Base-by-base conservation (phyloP, 2,888 invertebrate genomes). In the Hartigia nigra region DNA sequence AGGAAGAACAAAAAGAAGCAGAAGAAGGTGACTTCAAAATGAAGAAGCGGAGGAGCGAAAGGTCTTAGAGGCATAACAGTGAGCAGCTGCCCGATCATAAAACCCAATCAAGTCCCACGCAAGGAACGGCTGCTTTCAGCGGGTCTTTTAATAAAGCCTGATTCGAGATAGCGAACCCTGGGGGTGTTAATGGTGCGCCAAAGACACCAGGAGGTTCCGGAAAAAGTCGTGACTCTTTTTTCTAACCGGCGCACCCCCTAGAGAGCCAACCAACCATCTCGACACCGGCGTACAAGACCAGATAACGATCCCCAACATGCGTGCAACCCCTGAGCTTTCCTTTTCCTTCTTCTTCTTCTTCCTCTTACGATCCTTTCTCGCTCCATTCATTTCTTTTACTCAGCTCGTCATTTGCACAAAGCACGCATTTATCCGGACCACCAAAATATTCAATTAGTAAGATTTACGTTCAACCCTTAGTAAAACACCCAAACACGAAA, bases 271-370 rank as follows among this genome's bases (percentile, higher is more conserved):
- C 86, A 85, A 87, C 88, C 23, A 84, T 87, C 87, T 87, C 86
- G 86, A 88, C 89, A 88, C 87, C 87, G 80, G 79, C 82, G 84
- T 87, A 87, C 88, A 87, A 87, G 85, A 69, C 76, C 82, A 82
- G 90, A 91, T 90, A 90, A 89, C 85, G 86, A 91, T 90, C 90
- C 84, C 84, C 83, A 78, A 86, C 83, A 82, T 90, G 90, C 91
- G 91, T 90, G 91, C 86, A 83, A 55, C 55, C 80, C 87, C 83
- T 85, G 87, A 87, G 85, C 89, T 88, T 90, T 1, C 55, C 2
- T 55, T 55, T 55, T 55, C 55, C 2, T 55, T 55, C 23, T 55
- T 55, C 23, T 55, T 55, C 55, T 55, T 55, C 23, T 5, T 55
- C 23, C 55, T 55, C 23, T 55, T 23, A 9, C 55, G 9, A 23